A percentile compares a stretch with the other conserved stretches of the same genome.
Evolutionary conservation across 2,888 invertebrate species (phyloP).

Genomic region (Lochmaea crataegi): DNA sequence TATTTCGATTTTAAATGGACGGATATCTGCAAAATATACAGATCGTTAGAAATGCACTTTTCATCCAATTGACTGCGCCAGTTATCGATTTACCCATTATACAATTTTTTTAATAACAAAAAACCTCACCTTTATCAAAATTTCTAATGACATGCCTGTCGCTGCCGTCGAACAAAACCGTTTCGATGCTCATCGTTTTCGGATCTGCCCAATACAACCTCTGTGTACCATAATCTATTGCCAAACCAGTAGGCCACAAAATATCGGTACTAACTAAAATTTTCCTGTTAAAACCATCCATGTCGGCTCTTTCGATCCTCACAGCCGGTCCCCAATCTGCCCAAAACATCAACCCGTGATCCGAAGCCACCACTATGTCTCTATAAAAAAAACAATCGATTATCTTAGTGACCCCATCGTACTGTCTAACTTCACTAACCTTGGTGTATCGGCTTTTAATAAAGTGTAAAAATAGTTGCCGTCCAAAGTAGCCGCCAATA

Average conservation of each 20-base stretch:
- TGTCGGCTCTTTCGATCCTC: conserved; percentile 73
- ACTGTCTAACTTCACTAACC: conserved; percentile 5
- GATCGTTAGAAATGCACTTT: too few relatives aligned
- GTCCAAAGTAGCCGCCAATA: conserved; percentile 69
- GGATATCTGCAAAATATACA: conserved; percentile 65
- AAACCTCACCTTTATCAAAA: conserved; percentile 66
- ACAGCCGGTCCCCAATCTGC: conserved; percentile 76
- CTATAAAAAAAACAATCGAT: conserved; percentile 32
- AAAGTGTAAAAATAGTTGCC: conserved; percentile 71
- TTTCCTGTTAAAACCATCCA: conserved; percentile 71
- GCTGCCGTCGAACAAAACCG: conserved; percentile 75
- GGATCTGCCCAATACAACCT: conserved; percentile 88
- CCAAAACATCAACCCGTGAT: conserved; percentile 79
- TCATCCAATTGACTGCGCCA: too few relatives aligned
- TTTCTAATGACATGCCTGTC: conserved; percentile 72
- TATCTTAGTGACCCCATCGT: too few relatives aligned
- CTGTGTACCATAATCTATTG: conserved; percentile 79
- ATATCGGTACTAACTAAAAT: conserved; percentile 71
- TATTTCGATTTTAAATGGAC: conserved; percentile 78
- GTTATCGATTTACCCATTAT: too few relatives aligned
- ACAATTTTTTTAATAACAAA: too few relatives aligned
- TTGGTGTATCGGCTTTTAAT: conserved; percentile 66
- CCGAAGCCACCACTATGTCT: conserved; percentile 77
- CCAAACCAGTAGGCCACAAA: conserved; percentile 81
- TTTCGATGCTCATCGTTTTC: conserved; percentile 80